These are phyloP conservation scores for Sclerodermus sp. DNA, from an alignment of 2,888 invertebrate genomes.

Conservation along the genomic window DNA sequence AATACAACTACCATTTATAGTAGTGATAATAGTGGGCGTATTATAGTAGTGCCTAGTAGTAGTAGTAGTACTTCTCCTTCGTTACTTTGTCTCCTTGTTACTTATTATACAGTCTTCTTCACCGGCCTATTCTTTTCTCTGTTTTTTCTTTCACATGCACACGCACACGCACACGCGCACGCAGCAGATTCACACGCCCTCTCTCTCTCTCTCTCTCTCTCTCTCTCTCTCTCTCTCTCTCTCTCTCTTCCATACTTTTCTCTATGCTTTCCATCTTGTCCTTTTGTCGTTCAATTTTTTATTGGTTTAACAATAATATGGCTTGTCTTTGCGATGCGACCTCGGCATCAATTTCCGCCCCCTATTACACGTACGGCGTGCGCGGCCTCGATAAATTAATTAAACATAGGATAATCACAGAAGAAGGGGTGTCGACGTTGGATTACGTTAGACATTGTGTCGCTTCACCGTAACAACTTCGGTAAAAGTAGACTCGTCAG, in stretches of 20 bases:
- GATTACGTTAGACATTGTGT: conserved; percentile 33
- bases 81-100: conserved; percentile 22
- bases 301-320: conserved; percentile 2
- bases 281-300: conserved; percentile 21
- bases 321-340: conserved; percentile 17
- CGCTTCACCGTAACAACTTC: conserved; percentile 54
- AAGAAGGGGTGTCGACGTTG: conserved; percentile 53
- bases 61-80: conserved; percentile 29
- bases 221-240: conserved; percentile 8
- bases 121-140: too few species aligned
- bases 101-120: too few species aligned
- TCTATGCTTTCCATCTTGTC: conserved; percentile 12
- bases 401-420: conserved; percentile 58
- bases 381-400: conserved; percentile 46
- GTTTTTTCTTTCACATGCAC: too few species aligned
- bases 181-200: too few species aligned
- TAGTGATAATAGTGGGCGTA: conserved; percentile 52
- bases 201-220: too few species aligned
- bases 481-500: conserved; percentile 42
- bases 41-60: conserved; percentile 52
- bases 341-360: background rate
- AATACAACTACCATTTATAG: conserved; percentile 44
- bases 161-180: too few species aligned
- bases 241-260: conserved; percentile 8
- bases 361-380: conserved; percentile 1